These are phyloP conservation scores for Apotomis betuletana DNA, from an alignment of 2,888 invertebrate species.

Conservation along the genomic window DNA sequence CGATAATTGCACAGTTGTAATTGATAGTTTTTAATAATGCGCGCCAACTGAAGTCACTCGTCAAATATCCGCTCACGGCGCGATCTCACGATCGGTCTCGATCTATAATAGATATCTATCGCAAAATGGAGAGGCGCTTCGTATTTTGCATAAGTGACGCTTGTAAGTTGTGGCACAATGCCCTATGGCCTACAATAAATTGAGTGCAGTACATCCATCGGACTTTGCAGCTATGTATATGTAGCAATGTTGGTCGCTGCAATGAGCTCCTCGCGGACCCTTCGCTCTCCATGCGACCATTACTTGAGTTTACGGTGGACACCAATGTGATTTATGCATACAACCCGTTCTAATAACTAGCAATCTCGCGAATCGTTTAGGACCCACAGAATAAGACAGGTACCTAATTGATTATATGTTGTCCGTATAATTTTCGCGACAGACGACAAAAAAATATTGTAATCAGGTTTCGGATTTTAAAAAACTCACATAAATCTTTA, in stretches of 20 bases:
- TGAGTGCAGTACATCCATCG: constrained; percentile 52
- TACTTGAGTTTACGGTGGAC: background rate
- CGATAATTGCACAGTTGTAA: constrained; percentile 31
- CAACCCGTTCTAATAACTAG: constrained; percentile 10
- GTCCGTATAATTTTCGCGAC: constrained; percentile 44
- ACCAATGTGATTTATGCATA: background rate
- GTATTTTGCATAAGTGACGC: constrained; percentile 76
- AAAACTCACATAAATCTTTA: constrained; percentile 77
- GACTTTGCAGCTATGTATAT: constrained; percentile 42
- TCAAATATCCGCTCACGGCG: constrained; percentile 73
- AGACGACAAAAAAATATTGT: constrained; percentile 44
- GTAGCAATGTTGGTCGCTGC: constrained; percentile 44
- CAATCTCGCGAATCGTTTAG: constrained; percentile 10
- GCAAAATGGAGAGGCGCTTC: constrained; percentile 77
- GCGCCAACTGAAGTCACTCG: constrained; percentile 69
- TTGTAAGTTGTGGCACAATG: constrained; percentile 73
- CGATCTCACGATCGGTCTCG: constrained; percentile 77
- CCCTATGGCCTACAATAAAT: constrained; percentile 64
- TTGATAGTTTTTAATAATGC: constrained; percentile 57
- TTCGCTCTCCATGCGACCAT: constrained; percentile 23
- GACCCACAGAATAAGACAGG: constrained; percentile 26
- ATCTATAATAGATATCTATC: constrained; percentile 75
- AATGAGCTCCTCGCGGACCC: constrained; percentile 18
- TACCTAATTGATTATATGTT: constrained; percentile 42
- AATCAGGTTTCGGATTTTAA: constrained; percentile 54